These are phyloP conservation scores for Periophthalmus modestus DNA, from an alignment of 2,113 vertebrate genomes.

Conservation along the genomic window DNA sequence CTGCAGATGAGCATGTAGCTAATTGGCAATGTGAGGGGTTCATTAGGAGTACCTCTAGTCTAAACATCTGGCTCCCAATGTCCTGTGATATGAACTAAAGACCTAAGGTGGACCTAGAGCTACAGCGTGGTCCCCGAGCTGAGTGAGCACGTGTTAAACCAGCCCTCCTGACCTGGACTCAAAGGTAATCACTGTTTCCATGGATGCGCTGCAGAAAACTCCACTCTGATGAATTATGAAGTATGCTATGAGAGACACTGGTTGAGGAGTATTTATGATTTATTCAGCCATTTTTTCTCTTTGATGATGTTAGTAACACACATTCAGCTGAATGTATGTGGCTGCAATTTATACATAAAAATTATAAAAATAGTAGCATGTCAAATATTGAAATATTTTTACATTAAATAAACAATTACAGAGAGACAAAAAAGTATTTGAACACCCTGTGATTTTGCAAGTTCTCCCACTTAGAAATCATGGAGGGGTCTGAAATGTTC, in stretches of 20 bases:
- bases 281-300: neutral
- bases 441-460: no score
- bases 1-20: neutral
- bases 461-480: no score
- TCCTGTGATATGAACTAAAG: conserved; percentile 39
- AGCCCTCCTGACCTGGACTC: conserved; percentile 18
- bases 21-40: conserved; percentile 31
- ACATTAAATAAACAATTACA: no score
- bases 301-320: neutral
- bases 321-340: no score
- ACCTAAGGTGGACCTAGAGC: conserved; percentile 25
- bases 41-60: conserved; percentile 55
- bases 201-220: conserved; percentile 41
- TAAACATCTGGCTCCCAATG: conserved; percentile 14
- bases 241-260: neutral
- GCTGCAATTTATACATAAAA: no score
- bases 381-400: no score
- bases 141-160: conserved; percentile 24
- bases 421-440: no score
- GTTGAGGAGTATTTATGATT: neutral
- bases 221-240: conserved; percentile 35
- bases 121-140: conserved; percentile 26
- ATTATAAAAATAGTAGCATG: no score
- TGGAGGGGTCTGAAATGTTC: no score
- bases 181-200: conserved; percentile 48